Evolutionary conservation across 1,140 invertebrate genomes (phyloP).

Genomic region (Ceratina australensis): DNA sequence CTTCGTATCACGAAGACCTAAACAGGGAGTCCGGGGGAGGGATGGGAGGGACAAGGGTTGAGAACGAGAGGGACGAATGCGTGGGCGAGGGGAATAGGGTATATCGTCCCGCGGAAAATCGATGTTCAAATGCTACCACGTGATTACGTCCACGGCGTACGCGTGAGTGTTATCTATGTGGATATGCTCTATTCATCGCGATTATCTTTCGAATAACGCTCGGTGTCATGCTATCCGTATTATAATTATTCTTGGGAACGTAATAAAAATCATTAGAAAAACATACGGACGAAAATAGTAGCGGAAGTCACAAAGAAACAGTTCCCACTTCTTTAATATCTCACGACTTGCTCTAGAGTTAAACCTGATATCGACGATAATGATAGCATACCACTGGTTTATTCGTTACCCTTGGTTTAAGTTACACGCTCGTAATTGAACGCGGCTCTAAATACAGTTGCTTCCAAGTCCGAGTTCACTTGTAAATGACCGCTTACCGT

Average conservation of each 20-base stretch:
- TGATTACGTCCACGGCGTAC: constrained; percentile 68
- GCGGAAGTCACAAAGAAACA: neutral
- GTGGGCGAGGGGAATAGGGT: constrained; percentile 60
- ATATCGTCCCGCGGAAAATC: constrained; percentile 71
- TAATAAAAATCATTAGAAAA: neutral
- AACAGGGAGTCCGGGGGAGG: constrained; percentile 29
- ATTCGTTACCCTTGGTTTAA: neutral
- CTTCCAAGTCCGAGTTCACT: too few relatives aligned
- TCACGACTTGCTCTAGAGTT: neutral
- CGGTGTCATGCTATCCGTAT: neutral
- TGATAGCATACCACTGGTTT: neutral
- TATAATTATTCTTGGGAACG: neutral
- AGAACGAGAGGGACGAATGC: constrained; percentile 24
- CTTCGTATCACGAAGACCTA: constrained; percentile 57
- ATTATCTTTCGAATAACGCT: constrained; percentile 37
- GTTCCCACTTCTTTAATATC: neutral
- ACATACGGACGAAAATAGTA: neutral
- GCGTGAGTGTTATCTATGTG: constrained; percentile 60
- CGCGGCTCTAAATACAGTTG: too few relatives aligned
- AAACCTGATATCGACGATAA: neutral
- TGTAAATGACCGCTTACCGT: neutral
- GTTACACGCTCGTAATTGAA: neutral
- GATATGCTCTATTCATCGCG: constrained; percentile 44
- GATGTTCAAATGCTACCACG: constrained; percentile 74
- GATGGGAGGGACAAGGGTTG: neutral